A percentile compares a stretch with the other conserved stretches of the same genome.
phyloP scores from a whole-genome alignment of 2,888 invertebrate species.

The Arrhopalites spinosus region DNA sequence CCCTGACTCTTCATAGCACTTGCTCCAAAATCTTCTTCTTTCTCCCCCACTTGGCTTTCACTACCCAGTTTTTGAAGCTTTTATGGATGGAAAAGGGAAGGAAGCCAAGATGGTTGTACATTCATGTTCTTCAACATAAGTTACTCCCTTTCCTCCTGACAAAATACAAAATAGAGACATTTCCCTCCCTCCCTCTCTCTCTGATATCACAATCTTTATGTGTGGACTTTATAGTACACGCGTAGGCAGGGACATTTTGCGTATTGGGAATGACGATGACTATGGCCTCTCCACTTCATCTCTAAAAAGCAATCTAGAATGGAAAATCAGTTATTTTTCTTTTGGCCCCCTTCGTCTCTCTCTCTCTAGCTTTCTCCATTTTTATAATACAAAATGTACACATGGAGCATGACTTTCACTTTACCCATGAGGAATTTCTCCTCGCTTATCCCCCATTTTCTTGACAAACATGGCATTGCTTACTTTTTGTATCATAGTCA shows the following conservation, averaged over 20 bases:
- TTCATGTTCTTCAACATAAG: constrained; percentile 5
- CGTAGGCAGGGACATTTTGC: neutral
- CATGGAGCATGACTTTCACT: neutral
- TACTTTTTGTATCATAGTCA: neutral
- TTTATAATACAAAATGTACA: neutral
- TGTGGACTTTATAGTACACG: neutral
- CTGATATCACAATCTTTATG: neutral
- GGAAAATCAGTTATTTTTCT: constrained; percentile 9
- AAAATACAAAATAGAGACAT: constrained; percentile 15
- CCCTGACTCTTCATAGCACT: neutral
- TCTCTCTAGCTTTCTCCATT: neutral
- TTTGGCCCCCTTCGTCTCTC: neutral
- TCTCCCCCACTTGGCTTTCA: neutral
- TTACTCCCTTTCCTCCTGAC: neutral
- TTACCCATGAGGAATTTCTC: constrained; percentile 2
- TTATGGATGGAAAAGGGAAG: constrained; percentile 14
- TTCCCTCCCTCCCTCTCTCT: neutral
- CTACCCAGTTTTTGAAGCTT: neutral
- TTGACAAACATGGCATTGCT: neutral
- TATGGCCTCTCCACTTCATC: neutral
- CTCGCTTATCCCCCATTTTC: neutral
- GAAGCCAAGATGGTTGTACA: constrained; percentile 12
- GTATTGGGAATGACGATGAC: neutral
- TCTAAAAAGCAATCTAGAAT: constrained; percentile 4
- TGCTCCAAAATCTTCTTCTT: neutral